phyloP scores from a whole-genome alignment of 2,797 vertebrate species.

The Lycodopsis pacificus region DNA sequence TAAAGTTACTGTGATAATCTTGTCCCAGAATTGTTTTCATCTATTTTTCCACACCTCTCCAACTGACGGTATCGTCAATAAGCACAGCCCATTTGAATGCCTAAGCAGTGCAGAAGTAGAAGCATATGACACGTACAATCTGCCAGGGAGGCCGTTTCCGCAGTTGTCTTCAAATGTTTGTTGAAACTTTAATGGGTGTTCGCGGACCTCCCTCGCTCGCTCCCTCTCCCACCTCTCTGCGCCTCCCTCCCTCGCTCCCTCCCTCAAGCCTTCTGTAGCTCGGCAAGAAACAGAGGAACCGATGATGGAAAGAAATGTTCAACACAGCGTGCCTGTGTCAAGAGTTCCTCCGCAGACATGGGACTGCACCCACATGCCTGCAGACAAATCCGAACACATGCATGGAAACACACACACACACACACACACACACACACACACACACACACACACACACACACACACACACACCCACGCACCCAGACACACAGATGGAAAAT shows the following conservation, averaged over 20 bases:
- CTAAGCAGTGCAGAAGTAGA: conserved; percentile 8
- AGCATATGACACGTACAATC: conserved; percentile 32
- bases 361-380: conserved; percentile 69
- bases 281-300: conserved; percentile 38
- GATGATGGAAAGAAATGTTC: conserved; percentile 55
- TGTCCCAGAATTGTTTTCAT: conserved; percentile 4
- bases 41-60: conserved; percentile 22
- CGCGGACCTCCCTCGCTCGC: conserved; percentile 30
- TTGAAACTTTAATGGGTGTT: conserved; percentile 65
- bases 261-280: conserved; percentile 70
- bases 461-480: conserved; percentile 45
- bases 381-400: conserved; percentile 48
- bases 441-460: conserved; percentile 42
- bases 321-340: conserved; percentile 56
- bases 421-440: conserved; percentile 37
- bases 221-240: conserved; percentile 56
- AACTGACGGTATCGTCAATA: conserved; percentile 14
- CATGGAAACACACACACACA: conserved; percentile 31
- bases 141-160: conserved; percentile 34
- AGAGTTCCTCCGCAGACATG: conserved; percentile 68
- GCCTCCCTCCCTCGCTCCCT: conserved; percentile 54
- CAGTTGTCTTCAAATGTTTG: conserved; percentile 59
- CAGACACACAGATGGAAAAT: conserved; percentile 45
- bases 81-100: conserved; percentile 20
- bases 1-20: background rate